Evolutionary conservation across 1,140 invertebrate species (phyloP), one percentile per base, ranked within the genome.

Genomic region (Drosophila fuyamai): DNA sequence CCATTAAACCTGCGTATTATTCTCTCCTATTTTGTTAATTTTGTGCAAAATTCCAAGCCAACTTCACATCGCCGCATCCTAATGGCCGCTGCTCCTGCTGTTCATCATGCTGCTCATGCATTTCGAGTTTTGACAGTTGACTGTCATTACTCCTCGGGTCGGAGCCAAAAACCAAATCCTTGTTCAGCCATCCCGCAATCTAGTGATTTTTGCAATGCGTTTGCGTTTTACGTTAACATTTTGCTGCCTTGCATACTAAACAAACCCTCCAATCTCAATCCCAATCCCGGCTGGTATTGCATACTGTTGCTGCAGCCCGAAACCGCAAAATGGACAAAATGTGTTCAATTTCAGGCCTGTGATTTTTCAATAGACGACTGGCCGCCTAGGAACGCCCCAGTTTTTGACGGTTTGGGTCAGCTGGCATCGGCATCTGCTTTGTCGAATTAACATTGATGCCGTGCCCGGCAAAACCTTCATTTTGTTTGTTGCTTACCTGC

Each of bases 281-380:
- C n/a, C n/a, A n/a, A 67, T 63, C 44, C 46, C 63, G 32, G 8
- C 63, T 23, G 23, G 23, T 2, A 23, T 23, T 23, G 23, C 23
- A 23, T 23, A 23, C 18, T 68, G 57, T 32, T 65, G 60, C 48
- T 53, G 60, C 54, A 59, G 58, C 81, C 53, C 80, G 62, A 76
- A 76, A 76, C 83, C 83, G 67, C 83, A 86, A 86, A 86, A 86
- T 86, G 83, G 79, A 80, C 83, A 88, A 86, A 89, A 86, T 86
- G 84, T 86, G 83, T 86, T 86, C 83, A 89, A 86, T 86, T 89
- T 86, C 76, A 83, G 79, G 83, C 79, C 83, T 83, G 84, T 86
- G 83, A 86, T 86, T 86, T 86, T 86, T 89, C 82, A 86, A 86
- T 86, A 89, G 76, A 83, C 62, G 57, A 57, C 71, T 61, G 73